A percentile compares a stretch with the other conserved stretches of the same genome.
These are phyloP conservation scores for Ovis canadensis DNA, from an alignment of 2,113 vertebrate genomes.

Conservation along the genomic window DNA sequence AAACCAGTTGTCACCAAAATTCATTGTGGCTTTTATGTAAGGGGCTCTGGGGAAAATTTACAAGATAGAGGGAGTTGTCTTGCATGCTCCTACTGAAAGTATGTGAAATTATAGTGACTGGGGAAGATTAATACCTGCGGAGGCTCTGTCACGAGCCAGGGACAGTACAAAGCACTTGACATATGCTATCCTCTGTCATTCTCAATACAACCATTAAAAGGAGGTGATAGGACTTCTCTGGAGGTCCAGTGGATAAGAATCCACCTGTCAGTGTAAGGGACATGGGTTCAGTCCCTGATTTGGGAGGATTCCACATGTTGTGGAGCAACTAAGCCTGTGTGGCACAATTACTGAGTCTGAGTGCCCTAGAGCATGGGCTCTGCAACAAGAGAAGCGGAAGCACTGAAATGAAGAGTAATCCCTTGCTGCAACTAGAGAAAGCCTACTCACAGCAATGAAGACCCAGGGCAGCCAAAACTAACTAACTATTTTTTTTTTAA, in stretches of 20 bases:
- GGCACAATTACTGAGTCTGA: not conserved
- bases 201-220: not conserved
- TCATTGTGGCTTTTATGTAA: not conserved
- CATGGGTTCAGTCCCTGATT: not conserved
- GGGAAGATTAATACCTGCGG: not conserved
- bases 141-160: not conserved
- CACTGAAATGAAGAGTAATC: rapidly evolving
- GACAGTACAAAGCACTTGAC: not conserved
- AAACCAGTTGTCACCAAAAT: not conserved
- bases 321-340: not conserved
- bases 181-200: not conserved
- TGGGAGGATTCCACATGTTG: not conserved
- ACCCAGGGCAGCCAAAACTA: not conserved
- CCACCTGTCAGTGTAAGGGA: not conserved
- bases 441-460: not conserved
- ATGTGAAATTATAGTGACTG: not conserved
- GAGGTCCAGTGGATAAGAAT: not conserved
- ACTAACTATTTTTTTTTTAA: not conserved
- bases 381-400: not conserved
- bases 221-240: not conserved
- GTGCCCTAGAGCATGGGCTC: not conserved
- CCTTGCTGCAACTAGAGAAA: not conserved
- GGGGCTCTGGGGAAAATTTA: not conserved
- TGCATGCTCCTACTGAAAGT: not conserved
- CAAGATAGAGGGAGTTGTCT: not conserved